phyloP scores from a whole-genome alignment of 1,140 invertebrate genomes.

The Pseudobourletiella spinata region DNA sequence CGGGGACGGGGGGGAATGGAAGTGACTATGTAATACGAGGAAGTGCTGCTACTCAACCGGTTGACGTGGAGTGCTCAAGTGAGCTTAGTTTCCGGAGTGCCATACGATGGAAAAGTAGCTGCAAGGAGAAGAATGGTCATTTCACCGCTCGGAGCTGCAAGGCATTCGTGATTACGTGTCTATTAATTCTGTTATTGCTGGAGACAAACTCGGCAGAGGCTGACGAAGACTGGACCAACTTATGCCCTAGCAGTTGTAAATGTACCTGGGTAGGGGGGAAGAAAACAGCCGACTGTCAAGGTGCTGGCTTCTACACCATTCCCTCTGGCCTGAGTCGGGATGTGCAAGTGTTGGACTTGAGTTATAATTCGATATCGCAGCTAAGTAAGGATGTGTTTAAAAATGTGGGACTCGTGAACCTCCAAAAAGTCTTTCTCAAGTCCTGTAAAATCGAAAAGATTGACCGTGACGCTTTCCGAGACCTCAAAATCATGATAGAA shows the following conservation, averaged over 20 bases:
- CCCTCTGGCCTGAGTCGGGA: constrained; percentile 65
- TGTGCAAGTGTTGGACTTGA: constrained; percentile 75
- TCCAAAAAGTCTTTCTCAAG: constrained; percentile 70
- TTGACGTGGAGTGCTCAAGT: neutral
- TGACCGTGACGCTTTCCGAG: constrained; percentile 70
- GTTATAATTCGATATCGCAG: constrained; percentile 63
- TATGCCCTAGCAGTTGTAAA: constrained; percentile 66
- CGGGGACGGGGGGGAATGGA: neutral
- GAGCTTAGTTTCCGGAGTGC: neutral
- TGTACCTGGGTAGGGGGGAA: constrained; percentile 85
- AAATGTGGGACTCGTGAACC: constrained; percentile 63
- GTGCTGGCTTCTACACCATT: constrained; percentile 61
- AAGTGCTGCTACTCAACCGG: no score
- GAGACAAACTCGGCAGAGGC: neutral
- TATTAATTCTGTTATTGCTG: neutral
- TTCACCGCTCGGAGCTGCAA: neutral
- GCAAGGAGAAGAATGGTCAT: neutral
- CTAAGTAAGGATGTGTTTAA: constrained; percentile 72
- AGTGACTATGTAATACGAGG: no score
- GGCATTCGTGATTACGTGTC: neutral
- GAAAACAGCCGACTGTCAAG: constrained; percentile 70
- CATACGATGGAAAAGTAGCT: neutral
- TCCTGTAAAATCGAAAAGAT: constrained; percentile 62
- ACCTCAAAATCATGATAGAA: constrained; percentile 76
- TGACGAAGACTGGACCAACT: constrained; percentile 46